A percentile compares a stretch with the other conserved stretches of the same genome.
Conservation (phyloP, 2,888 invertebrate genomes). For the Tetrapedia diversipes region DNA sequence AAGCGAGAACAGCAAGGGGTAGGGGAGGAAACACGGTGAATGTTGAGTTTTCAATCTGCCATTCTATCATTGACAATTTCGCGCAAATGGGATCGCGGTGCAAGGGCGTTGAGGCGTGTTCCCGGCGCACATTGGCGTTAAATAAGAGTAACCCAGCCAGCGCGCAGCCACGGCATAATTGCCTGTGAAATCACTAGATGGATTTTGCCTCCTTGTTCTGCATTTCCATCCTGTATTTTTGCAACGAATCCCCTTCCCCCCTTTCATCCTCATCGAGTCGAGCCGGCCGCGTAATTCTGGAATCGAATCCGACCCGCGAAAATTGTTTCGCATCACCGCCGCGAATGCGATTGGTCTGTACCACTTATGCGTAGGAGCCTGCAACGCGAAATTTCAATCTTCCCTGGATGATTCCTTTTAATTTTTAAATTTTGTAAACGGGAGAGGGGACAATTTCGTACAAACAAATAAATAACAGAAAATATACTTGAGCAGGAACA, state of each 20-base stretch:
- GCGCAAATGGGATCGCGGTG: conserved; percentile 81
- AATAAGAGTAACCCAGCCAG: conserved; percentile 84
- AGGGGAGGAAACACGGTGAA: conserved; percentile 63
- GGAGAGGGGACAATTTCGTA: neutral
- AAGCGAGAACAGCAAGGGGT: conserved; percentile 29
- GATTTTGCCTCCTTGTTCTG: conserved; percentile 79
- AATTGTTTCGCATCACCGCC: conserved; percentile 44
- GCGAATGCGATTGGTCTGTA: conserved; percentile 28
- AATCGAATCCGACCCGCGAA: conserved; percentile 46
- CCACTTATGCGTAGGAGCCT: neutral
- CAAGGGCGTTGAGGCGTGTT: conserved; percentile 85
- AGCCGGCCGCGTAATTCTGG: conserved; percentile 36
- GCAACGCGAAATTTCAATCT: conserved; percentile 30
- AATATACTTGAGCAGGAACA: too few relatives aligned
- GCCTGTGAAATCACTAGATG: conserved; percentile 81
- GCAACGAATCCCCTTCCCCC: neutral
- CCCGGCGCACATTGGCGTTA: conserved; percentile 88
- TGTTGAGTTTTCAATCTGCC: conserved; percentile 80
- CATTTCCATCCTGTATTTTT: conserved; percentile 51
- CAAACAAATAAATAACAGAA: too few relatives aligned
- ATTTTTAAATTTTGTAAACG: conserved; percentile 1
- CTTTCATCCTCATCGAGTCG: conserved; percentile 1
- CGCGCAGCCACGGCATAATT: conserved; percentile 76
- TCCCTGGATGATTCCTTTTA: conserved; percentile 10
- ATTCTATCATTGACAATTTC: conserved; percentile 82